Conservation (phyloP, 1,140 invertebrate genomes). For the Camponotus pennsylvanicus region DNA sequence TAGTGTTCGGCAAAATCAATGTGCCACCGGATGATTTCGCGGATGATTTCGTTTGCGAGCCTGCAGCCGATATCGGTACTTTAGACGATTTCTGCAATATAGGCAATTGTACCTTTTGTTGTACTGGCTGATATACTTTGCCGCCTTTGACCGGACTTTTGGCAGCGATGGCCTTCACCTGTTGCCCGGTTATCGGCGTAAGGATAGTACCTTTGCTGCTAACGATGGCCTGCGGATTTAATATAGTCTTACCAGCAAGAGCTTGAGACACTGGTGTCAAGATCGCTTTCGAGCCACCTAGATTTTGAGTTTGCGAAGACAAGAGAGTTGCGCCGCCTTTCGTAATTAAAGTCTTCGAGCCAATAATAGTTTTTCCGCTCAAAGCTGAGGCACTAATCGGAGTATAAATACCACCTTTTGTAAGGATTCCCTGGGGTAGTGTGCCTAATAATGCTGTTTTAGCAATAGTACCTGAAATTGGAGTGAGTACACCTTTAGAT, state of each 20-base stretch:
- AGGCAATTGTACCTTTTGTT: conserved; percentile 80
- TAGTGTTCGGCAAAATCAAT: conserved; percentile 75
- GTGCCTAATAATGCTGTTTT: conserved; percentile 74
- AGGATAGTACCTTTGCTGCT: conserved; percentile 84
- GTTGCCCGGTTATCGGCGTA: conserved; percentile 84
- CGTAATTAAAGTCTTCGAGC: conserved; percentile 76
- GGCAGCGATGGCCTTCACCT: conserved; percentile 83
- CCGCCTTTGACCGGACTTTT: conserved; percentile 79
- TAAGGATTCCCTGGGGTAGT: conserved; percentile 76
- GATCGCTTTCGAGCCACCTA: conserved; percentile 86
- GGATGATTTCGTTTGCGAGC: conserved; percentile 57
- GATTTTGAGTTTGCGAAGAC: conserved; percentile 62
- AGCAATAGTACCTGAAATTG: conserved; percentile 72
- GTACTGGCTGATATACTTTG: conserved; percentile 79
- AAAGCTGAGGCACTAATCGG: conserved; percentile 75
- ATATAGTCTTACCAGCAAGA: conserved; percentile 73
- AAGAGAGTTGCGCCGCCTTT: conserved; percentile 76
- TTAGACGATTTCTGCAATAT: conserved; percentile 78
- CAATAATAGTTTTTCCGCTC: conserved; percentile 76
- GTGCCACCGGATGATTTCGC: conserved; percentile 68
- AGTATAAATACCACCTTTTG: conserved; percentile 80
- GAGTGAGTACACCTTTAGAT: conserved; percentile 76
- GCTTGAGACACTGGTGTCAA: conserved; percentile 81
- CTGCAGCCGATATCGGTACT: conserved; percentile 62
- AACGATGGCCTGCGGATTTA: conserved; percentile 75